These are phyloP conservation scores for Nasonia longicornis DNA, from an alignment of 1,140 invertebrate species.

Conservation along the genomic window DNA sequence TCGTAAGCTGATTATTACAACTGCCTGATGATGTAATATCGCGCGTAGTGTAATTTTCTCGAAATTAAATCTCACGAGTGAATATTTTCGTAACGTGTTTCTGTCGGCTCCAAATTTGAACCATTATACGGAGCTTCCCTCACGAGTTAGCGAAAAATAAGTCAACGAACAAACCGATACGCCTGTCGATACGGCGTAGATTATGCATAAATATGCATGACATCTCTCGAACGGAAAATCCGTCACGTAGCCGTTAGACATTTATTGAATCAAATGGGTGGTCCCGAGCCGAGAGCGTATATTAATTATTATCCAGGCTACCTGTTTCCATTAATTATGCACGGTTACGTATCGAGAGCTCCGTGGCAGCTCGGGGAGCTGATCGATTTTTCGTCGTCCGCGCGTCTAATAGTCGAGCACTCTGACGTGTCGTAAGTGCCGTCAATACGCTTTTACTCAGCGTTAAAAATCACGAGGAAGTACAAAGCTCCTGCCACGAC, in stretches of 20 bases:
- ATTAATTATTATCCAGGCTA: constrained; percentile 18
- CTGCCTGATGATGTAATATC: too few relatives aligned
- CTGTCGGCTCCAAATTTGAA: too few relatives aligned
- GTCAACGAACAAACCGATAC: neutral
- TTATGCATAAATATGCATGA: neutral
- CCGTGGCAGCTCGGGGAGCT: neutral
- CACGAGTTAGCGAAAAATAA: neutral
- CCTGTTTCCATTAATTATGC: constrained; percentile 18
- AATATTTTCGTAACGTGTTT: too few relatives aligned
- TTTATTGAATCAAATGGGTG: constrained; percentile 9
- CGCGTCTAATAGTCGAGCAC: neutral
- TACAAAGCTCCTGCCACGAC: neutral
- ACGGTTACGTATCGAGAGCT: constrained; percentile 6
- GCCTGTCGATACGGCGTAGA: neutral
- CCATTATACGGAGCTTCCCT: too few relatives aligned
- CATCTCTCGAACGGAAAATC: neutral
- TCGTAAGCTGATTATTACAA: too few relatives aligned
- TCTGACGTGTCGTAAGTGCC: constrained; percentile 19
- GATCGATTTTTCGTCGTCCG: neutral
- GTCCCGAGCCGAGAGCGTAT: neutral
- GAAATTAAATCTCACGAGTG: too few relatives aligned
- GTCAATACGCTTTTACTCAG: constrained; percentile 20
- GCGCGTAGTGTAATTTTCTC: too few relatives aligned
- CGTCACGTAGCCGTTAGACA: neutral
- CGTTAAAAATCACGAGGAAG: constrained; percentile 12